A percentile compares a stretch with the other conserved stretches of the same genome.
Evolutionary conservation across 1,140 invertebrate species (phyloP).

Genomic region (Cydia fagiglandana): DNA sequence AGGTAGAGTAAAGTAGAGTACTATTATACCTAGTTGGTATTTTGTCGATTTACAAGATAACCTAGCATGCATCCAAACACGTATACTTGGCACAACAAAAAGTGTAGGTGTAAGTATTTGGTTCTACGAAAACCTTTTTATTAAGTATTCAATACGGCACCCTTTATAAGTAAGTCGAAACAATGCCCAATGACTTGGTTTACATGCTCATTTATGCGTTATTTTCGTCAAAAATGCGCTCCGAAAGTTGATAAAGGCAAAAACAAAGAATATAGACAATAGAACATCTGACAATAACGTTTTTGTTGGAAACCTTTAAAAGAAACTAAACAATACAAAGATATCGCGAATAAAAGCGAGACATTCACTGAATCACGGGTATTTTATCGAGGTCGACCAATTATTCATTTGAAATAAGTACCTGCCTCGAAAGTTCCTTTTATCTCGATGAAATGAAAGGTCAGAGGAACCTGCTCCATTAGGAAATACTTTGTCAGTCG

Average conservation of each 20-base stretch:
- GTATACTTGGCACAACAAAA: no score
- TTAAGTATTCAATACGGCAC: no score
- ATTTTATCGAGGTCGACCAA: constrained; percentile 29
- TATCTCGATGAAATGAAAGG: constrained; percentile 24
- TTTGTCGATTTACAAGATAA: no score
- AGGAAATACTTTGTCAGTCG: neutral
- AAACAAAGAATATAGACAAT: constrained; percentile 10
- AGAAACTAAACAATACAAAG: constrained; percentile 26
- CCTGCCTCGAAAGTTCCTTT: neutral
- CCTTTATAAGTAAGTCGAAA: neutral
- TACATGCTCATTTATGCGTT: constrained; percentile 2
- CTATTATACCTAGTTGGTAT: no score
- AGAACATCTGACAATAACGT: constrained; percentile 22
- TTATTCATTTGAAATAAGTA: constrained; percentile 27
- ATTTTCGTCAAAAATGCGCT: neutral
- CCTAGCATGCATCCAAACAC: no score
- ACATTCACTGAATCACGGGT: constrained; percentile 21
- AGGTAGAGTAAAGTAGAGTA: no score
- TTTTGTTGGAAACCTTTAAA: constrained; percentile 15
- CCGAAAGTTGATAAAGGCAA: neutral
- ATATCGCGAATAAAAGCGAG: constrained; percentile 20
- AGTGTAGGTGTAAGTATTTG: no score
- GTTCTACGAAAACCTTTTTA: no score
- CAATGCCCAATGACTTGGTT: neutral
- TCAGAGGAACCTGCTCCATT: neutral